A percentile compares a stretch with the other conserved stretches of the same genome.
Evolutionary conservation across 2,888 invertebrate species (phyloP).

Genomic region (Callyntrura sp.): DNA sequence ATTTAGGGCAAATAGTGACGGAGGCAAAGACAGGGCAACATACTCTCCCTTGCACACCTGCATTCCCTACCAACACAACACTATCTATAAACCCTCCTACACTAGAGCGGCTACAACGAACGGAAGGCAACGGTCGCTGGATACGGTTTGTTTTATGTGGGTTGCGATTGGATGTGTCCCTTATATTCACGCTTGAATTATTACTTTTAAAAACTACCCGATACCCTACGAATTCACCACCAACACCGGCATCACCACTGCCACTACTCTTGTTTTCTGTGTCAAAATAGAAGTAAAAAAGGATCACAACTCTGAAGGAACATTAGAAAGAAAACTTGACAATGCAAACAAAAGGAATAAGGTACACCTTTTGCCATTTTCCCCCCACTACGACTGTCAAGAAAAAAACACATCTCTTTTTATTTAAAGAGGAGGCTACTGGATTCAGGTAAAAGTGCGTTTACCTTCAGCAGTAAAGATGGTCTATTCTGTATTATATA

Average conservation of each 20-base stretch:
- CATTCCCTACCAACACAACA: background rate
- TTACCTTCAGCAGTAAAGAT: background rate
- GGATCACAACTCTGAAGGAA: background rate
- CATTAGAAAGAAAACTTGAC: slow-evolving; percentile 10
- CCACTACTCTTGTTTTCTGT: background rate
- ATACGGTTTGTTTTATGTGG: background rate
- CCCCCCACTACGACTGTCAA: background rate
- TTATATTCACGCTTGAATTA: slow-evolving; percentile 64
- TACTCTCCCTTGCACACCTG: slow-evolving; percentile 57
- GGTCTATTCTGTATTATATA: background rate
- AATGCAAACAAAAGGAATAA: slow-evolving; percentile 43
- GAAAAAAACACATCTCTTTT: too few relatives aligned
- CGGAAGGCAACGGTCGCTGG: background rate
- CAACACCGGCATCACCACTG: slow-evolving; percentile 30
- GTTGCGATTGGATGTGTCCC: slow-evolving; percentile 14
- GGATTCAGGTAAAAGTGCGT: background rate
- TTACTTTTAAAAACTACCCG: slow-evolving; percentile 29
- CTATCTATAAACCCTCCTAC: background rate
- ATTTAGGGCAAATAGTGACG: slow-evolving; percentile 13
- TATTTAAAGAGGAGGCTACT: background rate
- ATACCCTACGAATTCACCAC: slow-evolving; percentile 36
- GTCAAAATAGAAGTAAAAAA: slow-evolving; percentile 48
- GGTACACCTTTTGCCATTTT: slow-evolving; percentile 47
- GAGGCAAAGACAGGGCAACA: slow-evolving; percentile 47
- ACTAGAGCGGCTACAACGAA: background rate